phyloP scores from a whole-genome alignment of 2,797 vertebrate species.

The Kryptopterus vitreolus region DNA sequence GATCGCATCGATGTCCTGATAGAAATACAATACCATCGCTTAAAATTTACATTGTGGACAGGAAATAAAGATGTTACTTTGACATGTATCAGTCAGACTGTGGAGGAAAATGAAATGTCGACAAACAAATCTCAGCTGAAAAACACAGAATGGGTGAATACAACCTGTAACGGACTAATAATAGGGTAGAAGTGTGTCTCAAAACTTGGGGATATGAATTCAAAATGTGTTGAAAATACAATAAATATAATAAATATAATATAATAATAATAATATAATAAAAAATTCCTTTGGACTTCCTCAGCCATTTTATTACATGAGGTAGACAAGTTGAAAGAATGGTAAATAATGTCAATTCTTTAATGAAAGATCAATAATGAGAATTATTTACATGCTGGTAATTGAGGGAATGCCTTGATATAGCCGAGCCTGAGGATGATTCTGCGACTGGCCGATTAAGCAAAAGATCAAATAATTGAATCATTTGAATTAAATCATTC shows the following conservation, averaged over 20 bases:
- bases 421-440: background rate
- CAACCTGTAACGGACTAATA: background rate
- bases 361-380: background rate
- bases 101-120: background rate
- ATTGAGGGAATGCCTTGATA: background rate
- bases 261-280: too few relatives aligned
- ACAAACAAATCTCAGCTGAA: background rate
- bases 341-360: background rate
- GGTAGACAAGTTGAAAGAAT: background rate
- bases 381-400: background rate
- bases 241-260: too few relatives aligned
- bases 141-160: background rate
- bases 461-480: background rate
- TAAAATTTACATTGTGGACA: background rate
- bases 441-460: background rate
- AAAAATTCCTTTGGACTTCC: too few relatives aligned
- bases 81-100: background rate
- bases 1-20: slow-evolving; percentile 80
- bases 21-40: background rate
- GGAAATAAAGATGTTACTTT: background rate
- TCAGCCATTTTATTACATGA: background rate
- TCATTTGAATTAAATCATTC: background rate
- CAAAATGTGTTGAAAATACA: too few relatives aligned
- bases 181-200: background rate
- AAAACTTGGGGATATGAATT: background rate